Evolutionary conservation across 2,888 invertebrate genomes (phyloP).

Genomic region (Microplitis deprimator): DNA sequence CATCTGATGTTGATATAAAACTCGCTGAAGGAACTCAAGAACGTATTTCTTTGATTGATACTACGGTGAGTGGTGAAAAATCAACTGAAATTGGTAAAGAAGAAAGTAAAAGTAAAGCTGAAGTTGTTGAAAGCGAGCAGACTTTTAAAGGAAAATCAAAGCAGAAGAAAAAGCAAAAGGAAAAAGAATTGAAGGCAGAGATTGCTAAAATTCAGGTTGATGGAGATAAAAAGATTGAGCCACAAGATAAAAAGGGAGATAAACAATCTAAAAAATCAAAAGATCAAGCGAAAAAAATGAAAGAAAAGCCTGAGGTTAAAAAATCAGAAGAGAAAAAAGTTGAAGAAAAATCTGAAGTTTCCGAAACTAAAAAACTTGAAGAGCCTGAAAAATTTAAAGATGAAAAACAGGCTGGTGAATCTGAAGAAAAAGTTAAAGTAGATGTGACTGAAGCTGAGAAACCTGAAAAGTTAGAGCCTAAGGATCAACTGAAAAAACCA

Average conservation of each 20-base stretch:
- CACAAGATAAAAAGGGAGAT: slow-evolving; percentile 35
- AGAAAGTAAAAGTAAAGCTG: slow-evolving; percentile 8
- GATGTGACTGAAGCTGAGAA: slow-evolving; percentile 20
- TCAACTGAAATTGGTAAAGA: slow-evolving; percentile 38
- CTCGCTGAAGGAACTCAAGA: background rate
- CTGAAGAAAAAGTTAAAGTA: background rate
- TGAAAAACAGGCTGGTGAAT: slow-evolving; percentile 26
- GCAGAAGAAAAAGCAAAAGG: slow-evolving; percentile 25
- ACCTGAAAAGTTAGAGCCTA: slow-evolving; percentile 36
- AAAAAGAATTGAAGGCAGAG: slow-evolving; percentile 24
- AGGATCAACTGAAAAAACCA: slow-evolving; percentile 15
- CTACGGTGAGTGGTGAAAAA: slow-evolving; percentile 9
- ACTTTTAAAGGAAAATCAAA: slow-evolving; percentile 32
- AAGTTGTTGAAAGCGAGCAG: slow-evolving; percentile 21
- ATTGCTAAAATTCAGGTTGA: slow-evolving; percentile 25
- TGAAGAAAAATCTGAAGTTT: slow-evolving; percentile 2
- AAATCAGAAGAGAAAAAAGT: background rate
- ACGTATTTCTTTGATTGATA: background rate
- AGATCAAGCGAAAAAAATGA: slow-evolving; percentile 41
- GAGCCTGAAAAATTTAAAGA: background rate
- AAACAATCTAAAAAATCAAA: slow-evolving; percentile 39
- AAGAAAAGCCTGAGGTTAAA: slow-evolving; percentile 34
- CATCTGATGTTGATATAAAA: background rate
- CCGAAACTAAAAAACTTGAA: slow-evolving; percentile 30
- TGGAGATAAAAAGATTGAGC: slow-evolving; percentile 25